Conservation (phyloP, 1,140 invertebrate species). For the Ostrea denselamellosa region DNA sequence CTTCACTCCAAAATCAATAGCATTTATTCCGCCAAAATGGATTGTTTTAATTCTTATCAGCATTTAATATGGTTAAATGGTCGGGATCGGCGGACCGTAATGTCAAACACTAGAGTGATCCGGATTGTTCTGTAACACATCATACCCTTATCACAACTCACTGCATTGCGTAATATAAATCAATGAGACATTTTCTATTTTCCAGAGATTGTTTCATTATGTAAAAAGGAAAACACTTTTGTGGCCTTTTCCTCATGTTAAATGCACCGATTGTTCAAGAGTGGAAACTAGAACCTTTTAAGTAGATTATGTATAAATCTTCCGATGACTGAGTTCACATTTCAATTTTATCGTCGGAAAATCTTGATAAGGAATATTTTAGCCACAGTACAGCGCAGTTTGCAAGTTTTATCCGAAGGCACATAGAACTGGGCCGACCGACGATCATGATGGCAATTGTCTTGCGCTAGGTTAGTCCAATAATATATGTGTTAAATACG, state of each 20-base stretch:
- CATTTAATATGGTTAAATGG: conserved; percentile 21
- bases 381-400: neutral
- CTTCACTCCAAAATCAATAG: conserved; percentile 31
- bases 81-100: conserved; percentile 28
- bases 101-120: conserved; percentile 12
- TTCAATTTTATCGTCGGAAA: neutral
- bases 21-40: conserved; percentile 28
- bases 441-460: neutral
- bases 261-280: neutral
- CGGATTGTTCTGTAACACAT: neutral
- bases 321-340: neutral
- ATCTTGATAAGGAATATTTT: neutral
- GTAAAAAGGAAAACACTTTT: neutral
- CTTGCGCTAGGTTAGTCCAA: no score
- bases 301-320: neutral
- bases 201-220: neutral
- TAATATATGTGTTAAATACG: no score
- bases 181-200: neutral
- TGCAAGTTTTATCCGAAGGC: neutral
- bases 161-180: conserved; percentile 13
- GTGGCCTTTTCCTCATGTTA: neutral
- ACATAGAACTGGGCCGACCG: neutral
- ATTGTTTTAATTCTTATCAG: conserved; percentile 40
- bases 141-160: neutral
- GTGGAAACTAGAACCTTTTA: neutral